A percentile compares a stretch with the other conserved stretches of the same genome.
These are phyloP conservation scores for Papilio demoleus DNA, from an alignment of 2,888 invertebrate species.

Conservation along the genomic window DNA sequence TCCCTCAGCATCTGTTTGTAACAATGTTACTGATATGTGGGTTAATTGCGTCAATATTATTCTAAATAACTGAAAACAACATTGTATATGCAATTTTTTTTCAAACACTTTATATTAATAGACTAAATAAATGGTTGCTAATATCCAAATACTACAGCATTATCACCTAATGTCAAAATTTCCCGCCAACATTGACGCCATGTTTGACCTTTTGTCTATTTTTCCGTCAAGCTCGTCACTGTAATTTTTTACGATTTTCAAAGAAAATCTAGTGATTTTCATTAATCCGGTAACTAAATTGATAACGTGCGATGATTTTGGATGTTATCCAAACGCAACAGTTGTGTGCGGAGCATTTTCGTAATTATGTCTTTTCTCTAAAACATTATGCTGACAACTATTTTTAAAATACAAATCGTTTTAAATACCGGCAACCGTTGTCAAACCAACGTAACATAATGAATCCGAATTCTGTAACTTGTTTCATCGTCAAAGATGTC, in stretches of 20 bases:
- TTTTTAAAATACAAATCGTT: slow-evolving; percentile 65
- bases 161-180: slow-evolving; percentile 10
- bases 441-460: slow-evolving; percentile 16
- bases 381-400: slow-evolving; percentile 67
- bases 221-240: slow-evolving; percentile 31
- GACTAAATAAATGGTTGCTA: background rate
- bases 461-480: slow-evolving; percentile 33
- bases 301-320: slow-evolving; percentile 70
- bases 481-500: slow-evolving; percentile 25
- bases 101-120: background rate
- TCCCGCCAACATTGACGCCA: slow-evolving; percentile 27
- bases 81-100: background rate
- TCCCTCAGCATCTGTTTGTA: slow-evolving; percentile 10
- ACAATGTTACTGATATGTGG: background rate
- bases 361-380: slow-evolving; percentile 74
- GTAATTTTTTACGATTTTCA: slow-evolving; percentile 31
- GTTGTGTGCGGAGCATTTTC: slow-evolving; percentile 69
- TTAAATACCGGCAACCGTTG: slow-evolving; percentile 44
- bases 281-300: slow-evolving; percentile 75
- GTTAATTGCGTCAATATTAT: slow-evolving; percentile 2
- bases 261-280: slow-evolving; percentile 54
- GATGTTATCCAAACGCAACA: slow-evolving; percentile 77
- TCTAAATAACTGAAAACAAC: slow-evolving; percentile 1
- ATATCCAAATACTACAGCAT: background rate
- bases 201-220: slow-evolving; percentile 35